Evolutionary conservation across 2,888 invertebrate genomes (phyloP), one percentile per base, ranked within the genome.

Genomic region (Drosophila lacicola): DNA sequence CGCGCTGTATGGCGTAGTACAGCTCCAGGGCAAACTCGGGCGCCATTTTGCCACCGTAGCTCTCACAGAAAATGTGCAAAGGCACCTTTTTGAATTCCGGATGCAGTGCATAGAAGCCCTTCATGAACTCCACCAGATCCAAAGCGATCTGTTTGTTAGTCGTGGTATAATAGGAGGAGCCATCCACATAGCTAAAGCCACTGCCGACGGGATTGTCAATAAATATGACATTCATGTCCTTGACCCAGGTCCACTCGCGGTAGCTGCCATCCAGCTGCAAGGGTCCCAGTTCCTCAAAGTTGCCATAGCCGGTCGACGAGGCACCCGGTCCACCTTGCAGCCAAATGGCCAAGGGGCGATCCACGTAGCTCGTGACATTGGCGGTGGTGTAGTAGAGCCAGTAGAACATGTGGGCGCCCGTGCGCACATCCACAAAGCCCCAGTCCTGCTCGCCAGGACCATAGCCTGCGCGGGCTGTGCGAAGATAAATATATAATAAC

Each of bases 1-100:
- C 94, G 0, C 92, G 91, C 73, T 94, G 89, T 80, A 96, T 94
- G n/a, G 95, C 95, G 95, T 96, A 87, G 60, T 92, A 80, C 19
- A 92, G 70, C 68, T 92, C 91, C 41, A 87, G 93, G 91, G 96
- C 97, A 91, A 98, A 97, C 85, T 97, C 97, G 0, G 96, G 95
- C 0, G 96, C 96, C 97, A 98, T 98, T 93, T 98, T 98, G 2
- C 98, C 98, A 17, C 98, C 98, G 91, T 98, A 98, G 0, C 97
- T 97, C 91, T 98, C 97, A 25, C 96, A 96, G 87, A 97, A 96
- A 69, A 98, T 96, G 90, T 97, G 98, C 37, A 97, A 93, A 0
- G 97, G 96, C 0, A 96, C 94, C 10, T 92, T 93, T 90, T 94
- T 94, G 88, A 97, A 97, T 83, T 95, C 94, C 0, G 96, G 94